Evolutionary conservation across 2,888 invertebrate species (phyloP), one percentile per base, ranked within the genome.

Genomic region (Rugalucina vietnamica): DNA sequence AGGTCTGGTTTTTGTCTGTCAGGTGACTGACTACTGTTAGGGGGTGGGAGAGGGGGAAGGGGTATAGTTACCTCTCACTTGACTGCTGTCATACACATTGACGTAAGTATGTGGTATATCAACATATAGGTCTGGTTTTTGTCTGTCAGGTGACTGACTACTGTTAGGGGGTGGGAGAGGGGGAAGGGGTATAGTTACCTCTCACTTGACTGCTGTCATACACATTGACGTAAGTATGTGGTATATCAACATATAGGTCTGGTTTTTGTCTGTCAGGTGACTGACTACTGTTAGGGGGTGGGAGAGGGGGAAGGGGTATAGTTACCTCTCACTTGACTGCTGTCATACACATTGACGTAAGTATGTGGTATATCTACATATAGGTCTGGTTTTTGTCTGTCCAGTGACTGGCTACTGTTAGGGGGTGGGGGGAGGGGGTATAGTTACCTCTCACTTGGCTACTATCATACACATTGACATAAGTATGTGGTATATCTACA

Each of bases 181-280:
- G 49, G 73, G 76, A 5, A 49, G 24, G 8, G 79, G 54, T 39
- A n/a, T n/a, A n/a, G 24, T 65, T 73, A 84, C 84, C 81, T 81
- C 87, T 80, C 70, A 87, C 81, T 82, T 84, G 87, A 32, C 83
- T 84, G 72, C 87, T 83, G 57, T 90, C 90, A 29, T 89, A 88
- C 10, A 93, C 87, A 84, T 93, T 93, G 49, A 91, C 91, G 82
- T 92, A 92, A 8, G 91, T 92, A 71, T 91, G 91, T 24, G 91
- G 89, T 49, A 90, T 88, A 75, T 88, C 89, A 21, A 89, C 86
- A 49, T 89, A 85, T 18, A 88, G 77, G 65, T 83, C 82, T 10
- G 82, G 82, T 73, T 81, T 69, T 49, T 80, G 79, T 32, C 34
- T 32, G 21, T 65, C 75, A 37, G 74, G 34, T 21, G 84, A 80